These are phyloP conservation scores for Apistogramma diplotaenia DNA, from an alignment of 2,113 vertebrate genomes.

Conservation along the genomic window DNA sequence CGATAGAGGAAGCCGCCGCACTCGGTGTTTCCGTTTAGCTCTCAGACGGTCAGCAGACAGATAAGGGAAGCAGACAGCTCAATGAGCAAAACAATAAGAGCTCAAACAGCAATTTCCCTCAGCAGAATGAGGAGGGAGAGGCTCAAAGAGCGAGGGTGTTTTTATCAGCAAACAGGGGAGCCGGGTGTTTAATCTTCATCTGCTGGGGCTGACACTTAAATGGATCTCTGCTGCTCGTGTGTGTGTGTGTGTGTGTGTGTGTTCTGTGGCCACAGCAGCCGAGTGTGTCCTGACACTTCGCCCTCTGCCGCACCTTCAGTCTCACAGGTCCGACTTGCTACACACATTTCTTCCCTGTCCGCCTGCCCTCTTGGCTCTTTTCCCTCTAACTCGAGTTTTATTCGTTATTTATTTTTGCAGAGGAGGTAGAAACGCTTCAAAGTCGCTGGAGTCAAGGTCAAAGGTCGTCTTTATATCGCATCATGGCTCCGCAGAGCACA, in stretches of 20 bases:
- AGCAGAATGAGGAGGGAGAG: neutral
- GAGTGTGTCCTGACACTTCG: constrained; percentile 16
- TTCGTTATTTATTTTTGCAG: constrained; percentile 32
- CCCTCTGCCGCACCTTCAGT: constrained; percentile 18
- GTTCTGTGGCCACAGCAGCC: neutral
- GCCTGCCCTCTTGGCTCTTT: constrained; percentile 33
- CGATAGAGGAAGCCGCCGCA: neutral
- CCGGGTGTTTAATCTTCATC: constrained; percentile 21
- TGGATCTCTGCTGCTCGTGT: constrained; percentile 4
- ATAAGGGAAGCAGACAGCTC: constrained; percentile 32
- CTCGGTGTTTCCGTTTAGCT: neutral
- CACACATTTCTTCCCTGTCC: constrained; percentile 13
- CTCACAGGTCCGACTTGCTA: constrained; percentile 21
- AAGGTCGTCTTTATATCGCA: neutral
- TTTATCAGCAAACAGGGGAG: constrained; percentile 1
- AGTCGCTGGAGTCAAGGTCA: constrained; percentile 31
- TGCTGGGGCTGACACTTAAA: constrained; percentile 17
- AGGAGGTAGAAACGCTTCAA: constrained; percentile 22
- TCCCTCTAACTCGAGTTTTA: constrained; percentile 4
- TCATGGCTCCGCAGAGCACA: neutral
- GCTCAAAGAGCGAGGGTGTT: neutral
- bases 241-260: neutral
- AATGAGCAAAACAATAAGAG: constrained; percentile 8
- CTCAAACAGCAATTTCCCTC: neutral
- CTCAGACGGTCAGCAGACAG: neutral